Percentiles rank a stretch among this genome's conserved stretches.
phyloP scores from a whole-genome alignment of 2,797 vertebrate species.

The Distichodus sexfasciatus region DNA sequence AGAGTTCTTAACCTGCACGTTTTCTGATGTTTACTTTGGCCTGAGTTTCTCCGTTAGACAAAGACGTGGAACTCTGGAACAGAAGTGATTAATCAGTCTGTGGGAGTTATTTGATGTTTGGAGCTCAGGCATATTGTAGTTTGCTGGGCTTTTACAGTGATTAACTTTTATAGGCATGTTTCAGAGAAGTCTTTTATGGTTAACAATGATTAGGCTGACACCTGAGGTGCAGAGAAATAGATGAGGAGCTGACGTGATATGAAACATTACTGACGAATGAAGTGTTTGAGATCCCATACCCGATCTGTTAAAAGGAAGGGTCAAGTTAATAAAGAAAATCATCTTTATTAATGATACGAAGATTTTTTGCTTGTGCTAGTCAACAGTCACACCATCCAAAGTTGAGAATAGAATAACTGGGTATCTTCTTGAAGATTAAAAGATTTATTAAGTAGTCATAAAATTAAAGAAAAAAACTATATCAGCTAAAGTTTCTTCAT shows the following conservation, averaged over 20 bases:
- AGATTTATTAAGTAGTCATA: too few relatives aligned
- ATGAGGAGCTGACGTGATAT: slow-evolving; percentile 28
- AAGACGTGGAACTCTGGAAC: not conserved
- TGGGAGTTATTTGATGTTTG: slow-evolving; percentile 3
- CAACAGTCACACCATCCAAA: too few relatives aligned
- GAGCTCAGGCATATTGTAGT: not conserved
- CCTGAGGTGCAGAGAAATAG: not conserved
- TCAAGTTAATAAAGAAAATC: too few relatives aligned
- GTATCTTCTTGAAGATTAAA: too few relatives aligned
- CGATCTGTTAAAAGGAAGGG: too few relatives aligned
- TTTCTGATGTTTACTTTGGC: slow-evolving; percentile 15
- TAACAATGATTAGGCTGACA: not conserved
- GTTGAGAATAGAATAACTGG: too few relatives aligned
- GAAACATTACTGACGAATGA: too few relatives aligned
- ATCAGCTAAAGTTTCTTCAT: too few relatives aligned
- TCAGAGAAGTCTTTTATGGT: not conserved
- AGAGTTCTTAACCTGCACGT: slow-evolving; percentile 4
- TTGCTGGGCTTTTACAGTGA: not conserved
- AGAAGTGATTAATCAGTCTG: not conserved
- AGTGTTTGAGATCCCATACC: too few relatives aligned
- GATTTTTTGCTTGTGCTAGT: too few relatives aligned
- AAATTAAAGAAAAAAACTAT: too few relatives aligned
- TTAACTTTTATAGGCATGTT: not conserved
- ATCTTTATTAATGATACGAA: too few relatives aligned
- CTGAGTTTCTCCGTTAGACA: slow-evolving; percentile 1